Conservation (phyloP, 2,888 invertebrate species). For the Lomographa bimaculata region DNA sequence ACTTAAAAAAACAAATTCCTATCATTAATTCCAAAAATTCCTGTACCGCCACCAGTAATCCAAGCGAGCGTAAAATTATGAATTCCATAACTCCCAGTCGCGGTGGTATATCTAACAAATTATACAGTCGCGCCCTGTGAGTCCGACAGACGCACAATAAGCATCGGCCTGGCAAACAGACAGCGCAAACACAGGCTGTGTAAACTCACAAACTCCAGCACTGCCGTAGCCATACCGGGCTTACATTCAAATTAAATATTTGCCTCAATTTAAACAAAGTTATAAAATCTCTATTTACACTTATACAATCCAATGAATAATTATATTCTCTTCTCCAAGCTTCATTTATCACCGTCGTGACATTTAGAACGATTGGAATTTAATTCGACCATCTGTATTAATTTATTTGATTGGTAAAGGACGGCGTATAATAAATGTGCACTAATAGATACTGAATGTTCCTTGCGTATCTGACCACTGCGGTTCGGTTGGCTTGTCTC, state of each 20-base stretch:
- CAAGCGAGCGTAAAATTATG: neutral
- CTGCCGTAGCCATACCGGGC: conserved; percentile 11
- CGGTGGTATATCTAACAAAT: neutral
- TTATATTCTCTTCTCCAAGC: too few relatives aligned
- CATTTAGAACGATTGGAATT: too few relatives aligned
- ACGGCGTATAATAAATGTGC: conserved; percentile 1
- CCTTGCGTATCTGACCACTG: too few relatives aligned
- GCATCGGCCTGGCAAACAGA: conserved; percentile 58
- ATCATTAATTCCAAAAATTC: too few relatives aligned
- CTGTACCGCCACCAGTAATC: too few relatives aligned
- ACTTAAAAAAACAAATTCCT: too few relatives aligned
- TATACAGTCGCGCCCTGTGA: conserved; percentile 1
- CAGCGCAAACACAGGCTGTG: conserved; percentile 58
- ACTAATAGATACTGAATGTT: neutral
- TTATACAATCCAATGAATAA: too few relatives aligned
- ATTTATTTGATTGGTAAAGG: conserved; percentile 7
- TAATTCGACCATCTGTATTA: too few relatives aligned
- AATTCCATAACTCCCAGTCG: neutral
- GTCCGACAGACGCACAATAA: conserved; percentile 49
- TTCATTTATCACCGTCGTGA: too few relatives aligned
- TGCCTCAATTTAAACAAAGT: conserved; percentile 26
- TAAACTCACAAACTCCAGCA: conserved; percentile 52
- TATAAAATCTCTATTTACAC: conserved; percentile 7
- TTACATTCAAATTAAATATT: conserved; percentile 22
- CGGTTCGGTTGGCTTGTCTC: neutral